Evolutionary conservation across 2,113 vertebrate genomes (phyloP), one percentile per base, ranked within the genome.

Genomic region (Lamprotornis superbus): DNA sequence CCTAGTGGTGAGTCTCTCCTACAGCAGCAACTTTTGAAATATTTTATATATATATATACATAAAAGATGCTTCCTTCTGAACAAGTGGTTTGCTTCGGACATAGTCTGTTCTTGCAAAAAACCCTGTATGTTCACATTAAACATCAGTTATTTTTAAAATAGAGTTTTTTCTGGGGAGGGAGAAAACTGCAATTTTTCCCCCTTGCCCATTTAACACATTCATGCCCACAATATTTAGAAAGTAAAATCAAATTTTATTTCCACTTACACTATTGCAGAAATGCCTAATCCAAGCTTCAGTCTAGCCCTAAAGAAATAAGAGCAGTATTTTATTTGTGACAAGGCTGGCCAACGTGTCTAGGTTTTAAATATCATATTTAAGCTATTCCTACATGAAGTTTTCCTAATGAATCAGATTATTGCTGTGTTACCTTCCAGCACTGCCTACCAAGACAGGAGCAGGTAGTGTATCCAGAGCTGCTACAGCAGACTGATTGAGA

Each of bases 311-410:
- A 68, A 76, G 50, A 85, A 83, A 71, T 52, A 70, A 60, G 57
- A 83, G 46, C 11, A 25, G 31, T 56, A 49, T 88, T 91, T 84
- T 35, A 76, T 57, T 88, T 86, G 55, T 83, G 82, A 71, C 27
- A 86, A 74, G 56, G 13, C 35, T 81, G 52, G 25, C 11, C 39
- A 88, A 63, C 0, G 0, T 49, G 44, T 70, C 27, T 68, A 69
- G 28, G 17, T 94, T 95, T 70, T 71, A 94, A 94, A 86, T 80
- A 47, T 76, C 42, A 37, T 71, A 64, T 68, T 92, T 84, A 90
- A 90, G 44, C 33, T 67, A 70, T 92, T 92, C 63, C 73, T 60
- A 55, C 47, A 35, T 68, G 11, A 92, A 59, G 27, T 57, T 90
- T 76, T 74, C n/a, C 35, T 74, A 96, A 90, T 83, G 65, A 83